These are phyloP conservation scores for Hozukius guyotensis DNA, from an alignment of 2,797 vertebrate genomes.

Conservation along the genomic window DNA sequence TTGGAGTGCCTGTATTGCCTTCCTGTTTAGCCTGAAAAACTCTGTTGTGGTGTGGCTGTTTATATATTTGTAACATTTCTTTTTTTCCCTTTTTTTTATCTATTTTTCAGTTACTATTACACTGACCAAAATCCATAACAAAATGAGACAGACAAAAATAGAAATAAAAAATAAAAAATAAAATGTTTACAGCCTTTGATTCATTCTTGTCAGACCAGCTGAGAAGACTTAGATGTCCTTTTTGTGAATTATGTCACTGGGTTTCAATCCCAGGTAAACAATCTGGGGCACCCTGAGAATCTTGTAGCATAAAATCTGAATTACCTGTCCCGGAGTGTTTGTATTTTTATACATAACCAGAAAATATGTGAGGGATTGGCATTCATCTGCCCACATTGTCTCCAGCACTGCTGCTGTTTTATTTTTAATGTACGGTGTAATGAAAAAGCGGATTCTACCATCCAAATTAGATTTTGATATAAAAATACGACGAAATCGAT, in stretches of 20 bases:
- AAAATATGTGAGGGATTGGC: not conserved
- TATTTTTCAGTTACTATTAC: no score
- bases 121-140: no score
- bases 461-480: no score
- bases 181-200: no score
- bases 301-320: not conserved
- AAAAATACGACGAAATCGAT: no score
- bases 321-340: not conserved
- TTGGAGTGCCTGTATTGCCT: no score
- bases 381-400: not conserved
- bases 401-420: not conserved
- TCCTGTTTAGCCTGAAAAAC: no score
- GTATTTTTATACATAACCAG: not conserved
- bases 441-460: not conserved
- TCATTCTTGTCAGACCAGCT: no score
- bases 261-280: not conserved
- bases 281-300: not conserved
- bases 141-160: no score
- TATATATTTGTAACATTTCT: not conserved
- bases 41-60: not conserved
- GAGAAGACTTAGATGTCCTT: not conserved
- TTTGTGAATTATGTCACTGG: not conserved
- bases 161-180: no score
- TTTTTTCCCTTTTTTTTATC: no score
- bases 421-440: not conserved